Conservation (phyloP, 2,797 vertebrate genomes). For the Monodelphis domestica region DNA sequence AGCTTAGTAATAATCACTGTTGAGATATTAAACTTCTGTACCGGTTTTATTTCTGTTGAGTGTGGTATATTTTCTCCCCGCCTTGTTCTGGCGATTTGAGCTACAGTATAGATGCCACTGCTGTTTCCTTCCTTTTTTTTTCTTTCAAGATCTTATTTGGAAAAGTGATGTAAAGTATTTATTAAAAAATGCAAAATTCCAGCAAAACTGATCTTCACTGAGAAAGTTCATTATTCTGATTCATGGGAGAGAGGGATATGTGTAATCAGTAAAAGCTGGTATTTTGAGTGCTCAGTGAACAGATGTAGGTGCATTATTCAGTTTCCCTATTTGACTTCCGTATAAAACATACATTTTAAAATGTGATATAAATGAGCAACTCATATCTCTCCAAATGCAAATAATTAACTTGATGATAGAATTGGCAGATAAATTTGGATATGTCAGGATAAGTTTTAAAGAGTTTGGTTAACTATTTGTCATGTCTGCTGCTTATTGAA, state of each 20-base stretch:
- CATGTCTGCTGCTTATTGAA: background rate
- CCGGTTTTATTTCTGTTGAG: background rate
- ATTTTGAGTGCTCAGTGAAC: slow-evolving; percentile 50
- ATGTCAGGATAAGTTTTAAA: slow-evolving; percentile 10
- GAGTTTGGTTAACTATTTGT: slow-evolving; percentile 40
- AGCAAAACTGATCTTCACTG: slow-evolving; percentile 36
- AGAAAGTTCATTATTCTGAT: slow-evolving; percentile 55
- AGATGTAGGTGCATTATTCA: slow-evolving; percentile 71
- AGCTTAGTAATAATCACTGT: slow-evolving; percentile 3
- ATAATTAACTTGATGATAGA: slow-evolving; percentile 14
- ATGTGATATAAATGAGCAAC: slow-evolving; percentile 33
- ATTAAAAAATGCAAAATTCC: slow-evolving; percentile 50
- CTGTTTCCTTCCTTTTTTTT: background rate
- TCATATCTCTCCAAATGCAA: slow-evolving; percentile 11
- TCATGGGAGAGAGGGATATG: slow-evolving; percentile 48
- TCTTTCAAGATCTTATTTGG: background rate
- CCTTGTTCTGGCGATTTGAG: slow-evolving; percentile 50
- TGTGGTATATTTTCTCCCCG: background rate
- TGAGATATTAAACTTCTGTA: background rate
- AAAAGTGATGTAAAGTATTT: slow-evolving; percentile 36
- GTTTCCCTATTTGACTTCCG: slow-evolving; percentile 52
- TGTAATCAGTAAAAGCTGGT: slow-evolving; percentile 38
- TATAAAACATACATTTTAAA: slow-evolving; percentile 45
- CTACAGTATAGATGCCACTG: background rate
- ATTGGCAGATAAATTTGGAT: background rate